Conservation (phyloP, 2,888 invertebrate genomes). For the Anoncus sp. region DNA sequence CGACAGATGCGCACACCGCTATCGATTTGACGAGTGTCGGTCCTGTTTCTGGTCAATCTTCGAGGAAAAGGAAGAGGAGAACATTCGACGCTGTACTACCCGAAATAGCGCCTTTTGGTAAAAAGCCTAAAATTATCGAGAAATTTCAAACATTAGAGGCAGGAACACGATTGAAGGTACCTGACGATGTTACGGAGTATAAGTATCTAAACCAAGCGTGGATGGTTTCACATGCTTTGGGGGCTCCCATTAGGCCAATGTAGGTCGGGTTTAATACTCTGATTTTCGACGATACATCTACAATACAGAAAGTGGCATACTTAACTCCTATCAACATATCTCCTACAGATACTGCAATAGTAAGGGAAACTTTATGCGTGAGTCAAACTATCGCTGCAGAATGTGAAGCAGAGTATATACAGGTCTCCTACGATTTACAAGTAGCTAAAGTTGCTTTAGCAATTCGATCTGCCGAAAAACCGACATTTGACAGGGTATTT, state of each 20-base stretch:
- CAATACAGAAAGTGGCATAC: constrained; percentile 71
- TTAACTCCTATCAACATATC: constrained; percentile 74
- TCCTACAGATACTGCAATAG: constrained; percentile 69
- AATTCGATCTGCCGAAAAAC: constrained; percentile 70
- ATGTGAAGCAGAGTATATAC: constrained; percentile 64
- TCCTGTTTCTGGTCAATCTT: constrained; percentile 10
- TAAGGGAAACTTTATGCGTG: constrained; percentile 66
- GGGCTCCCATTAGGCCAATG: constrained; percentile 72
- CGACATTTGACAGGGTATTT: constrained; percentile 76
- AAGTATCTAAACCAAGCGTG: constrained; percentile 54
- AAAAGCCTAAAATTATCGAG: constrained; percentile 26
- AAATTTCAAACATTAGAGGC: not conserved
- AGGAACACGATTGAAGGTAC: constrained; percentile 8
- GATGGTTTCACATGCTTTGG: constrained; percentile 68
- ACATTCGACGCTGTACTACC: constrained; percentile 45
- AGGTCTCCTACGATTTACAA: constrained; percentile 73
- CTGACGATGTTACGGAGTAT: constrained; percentile 5
- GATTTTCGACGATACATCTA: constrained; percentile 63
- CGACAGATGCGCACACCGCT: constrained; percentile 6
- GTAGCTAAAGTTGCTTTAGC: constrained; percentile 70
- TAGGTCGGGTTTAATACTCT: constrained; percentile 76
- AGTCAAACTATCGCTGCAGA: constrained; percentile 66
- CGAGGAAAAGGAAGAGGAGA: constrained; percentile 49
- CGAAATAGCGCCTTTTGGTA: constrained; percentile 25
- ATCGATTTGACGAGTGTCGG: constrained; percentile 19